Evolutionary conservation across 2,113 vertebrate genomes (phyloP).

Genomic region (Halichoerus grypus): DNA sequence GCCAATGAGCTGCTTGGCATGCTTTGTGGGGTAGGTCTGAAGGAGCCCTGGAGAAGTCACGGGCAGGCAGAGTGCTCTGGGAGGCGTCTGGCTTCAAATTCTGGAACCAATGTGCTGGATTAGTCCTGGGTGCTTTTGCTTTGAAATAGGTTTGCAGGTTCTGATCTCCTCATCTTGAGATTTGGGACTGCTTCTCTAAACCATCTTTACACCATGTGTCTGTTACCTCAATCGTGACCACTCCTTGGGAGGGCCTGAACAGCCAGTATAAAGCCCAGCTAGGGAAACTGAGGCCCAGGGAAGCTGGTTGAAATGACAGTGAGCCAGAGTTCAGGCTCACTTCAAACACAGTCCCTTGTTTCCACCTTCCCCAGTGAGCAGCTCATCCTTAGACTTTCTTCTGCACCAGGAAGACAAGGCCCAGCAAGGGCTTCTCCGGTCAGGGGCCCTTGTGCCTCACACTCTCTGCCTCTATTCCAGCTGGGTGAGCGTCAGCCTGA

Average conservation of each 20-base stretch:
- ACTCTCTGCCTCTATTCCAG: background rate
- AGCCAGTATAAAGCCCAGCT: background rate
- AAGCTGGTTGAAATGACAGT: background rate
- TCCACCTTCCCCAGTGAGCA: background rate
- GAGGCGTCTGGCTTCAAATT: background rate
- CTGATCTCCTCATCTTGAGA: background rate
- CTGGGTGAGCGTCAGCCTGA: background rate
- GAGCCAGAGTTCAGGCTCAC: background rate
- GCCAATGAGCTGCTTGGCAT: background rate
- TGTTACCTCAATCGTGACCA: background rate
- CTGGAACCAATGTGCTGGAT: background rate
- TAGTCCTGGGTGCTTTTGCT: background rate
- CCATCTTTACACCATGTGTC: background rate
- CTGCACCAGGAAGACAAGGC: background rate
- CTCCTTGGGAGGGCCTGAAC: background rate
- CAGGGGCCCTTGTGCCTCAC: background rate
- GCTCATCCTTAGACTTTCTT: background rate
- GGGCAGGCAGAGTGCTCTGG: background rate
- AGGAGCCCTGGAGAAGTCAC: background rate
- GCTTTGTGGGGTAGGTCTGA: background rate
- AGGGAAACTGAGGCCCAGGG: constrained; percentile 14
- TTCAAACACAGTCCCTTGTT: background rate
- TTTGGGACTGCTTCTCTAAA: background rate
- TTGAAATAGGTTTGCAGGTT: background rate
- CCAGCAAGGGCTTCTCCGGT: background rate